Percentiles rank a stretch among this genome's conserved stretches.
These are phyloP conservation scores for Temnothorax unifasciatus DNA, from an alignment of 2,888 invertebrate genomes.

Conservation along the genomic window DNA sequence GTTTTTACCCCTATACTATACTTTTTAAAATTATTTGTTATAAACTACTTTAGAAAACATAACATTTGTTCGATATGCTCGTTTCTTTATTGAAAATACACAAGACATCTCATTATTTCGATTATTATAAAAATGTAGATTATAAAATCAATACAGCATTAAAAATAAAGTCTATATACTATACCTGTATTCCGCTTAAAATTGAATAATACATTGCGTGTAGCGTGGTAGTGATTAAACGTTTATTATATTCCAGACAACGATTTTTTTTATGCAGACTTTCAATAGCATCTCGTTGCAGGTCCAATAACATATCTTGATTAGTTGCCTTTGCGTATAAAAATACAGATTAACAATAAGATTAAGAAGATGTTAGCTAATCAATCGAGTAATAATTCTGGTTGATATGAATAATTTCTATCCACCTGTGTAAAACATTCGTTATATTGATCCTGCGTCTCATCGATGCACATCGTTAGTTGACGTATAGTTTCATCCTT, in stretches of 20 bases:
- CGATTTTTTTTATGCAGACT: conserved; percentile 78
- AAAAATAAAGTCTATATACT: conserved; percentile 29
- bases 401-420: conserved; percentile 22
- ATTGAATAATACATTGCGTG: conserved; percentile 80
- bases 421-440: conserved; percentile 83
- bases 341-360: conserved; percentile 36
- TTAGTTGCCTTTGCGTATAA: conserved; percentile 79
- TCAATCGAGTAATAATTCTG: conserved; percentile 5
- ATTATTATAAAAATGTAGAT: background rate
- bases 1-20: background rate
- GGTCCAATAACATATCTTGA: conserved; percentile 80
- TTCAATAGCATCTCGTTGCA: conserved; percentile 80
- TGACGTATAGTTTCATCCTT: conserved; percentile 78
- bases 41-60: background rate
- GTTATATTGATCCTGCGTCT: conserved; percentile 81
- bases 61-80: conserved; percentile 4
- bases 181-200: conserved; percentile 81
- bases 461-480: conserved; percentile 78
- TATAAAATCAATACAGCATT: background rate
- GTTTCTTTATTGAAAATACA: conserved; percentile 43
- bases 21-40: background rate
- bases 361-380: conserved; percentile 11
- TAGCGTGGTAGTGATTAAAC: conserved; percentile 72
- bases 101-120: background rate
- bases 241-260: conserved; percentile 73